A percentile compares a stretch with the other conserved stretches of the same genome.
Conservation (phyloP, 2,113 vertebrate species). For the Datnioides undecimradiatus region DNA sequence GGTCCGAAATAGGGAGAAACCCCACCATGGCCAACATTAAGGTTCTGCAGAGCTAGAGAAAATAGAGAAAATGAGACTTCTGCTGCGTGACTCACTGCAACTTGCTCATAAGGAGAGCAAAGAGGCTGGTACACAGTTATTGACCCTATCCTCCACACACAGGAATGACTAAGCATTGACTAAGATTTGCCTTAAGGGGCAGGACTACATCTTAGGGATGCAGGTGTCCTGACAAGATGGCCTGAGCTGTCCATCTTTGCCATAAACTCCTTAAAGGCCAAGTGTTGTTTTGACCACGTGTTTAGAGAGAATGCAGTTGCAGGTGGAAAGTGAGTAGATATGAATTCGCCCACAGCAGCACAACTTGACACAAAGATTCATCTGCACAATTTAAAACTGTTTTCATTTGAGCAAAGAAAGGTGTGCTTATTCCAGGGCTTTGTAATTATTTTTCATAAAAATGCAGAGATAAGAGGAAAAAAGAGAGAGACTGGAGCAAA, state of each 20-base stretch:
- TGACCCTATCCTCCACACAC: conserved; percentile 2
- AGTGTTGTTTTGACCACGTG: neutral
- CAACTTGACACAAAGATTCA: neutral
- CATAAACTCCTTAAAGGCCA: neutral
- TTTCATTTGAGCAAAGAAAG: neutral
- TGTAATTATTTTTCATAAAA: neutral
- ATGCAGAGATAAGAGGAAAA: neutral
- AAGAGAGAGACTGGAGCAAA: neutral
- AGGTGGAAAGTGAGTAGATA: neutral
- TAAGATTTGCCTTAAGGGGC: conserved; percentile 18
- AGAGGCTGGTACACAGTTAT: conserved; percentile 11
- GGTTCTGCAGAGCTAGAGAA: conserved; percentile 43
- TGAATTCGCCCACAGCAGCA: neutral
- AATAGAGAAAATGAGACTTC: conserved; percentile 61
- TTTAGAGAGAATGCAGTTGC: neutral
- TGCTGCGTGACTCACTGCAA: conserved; percentile 33
- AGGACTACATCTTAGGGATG: neutral
- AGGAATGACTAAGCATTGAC: conserved; percentile 32
- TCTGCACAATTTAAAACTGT: neutral
- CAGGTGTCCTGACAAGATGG: neutral
- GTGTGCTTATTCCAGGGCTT: neutral
- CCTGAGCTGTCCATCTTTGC: neutral
- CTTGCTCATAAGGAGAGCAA: conserved; percentile 24
- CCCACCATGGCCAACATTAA: conserved; percentile 68
- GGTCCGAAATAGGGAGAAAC: conserved; percentile 59